phyloP scores from a whole-genome alignment of 2,888 invertebrate species.

The Adelphocoris suturalis region DNA sequence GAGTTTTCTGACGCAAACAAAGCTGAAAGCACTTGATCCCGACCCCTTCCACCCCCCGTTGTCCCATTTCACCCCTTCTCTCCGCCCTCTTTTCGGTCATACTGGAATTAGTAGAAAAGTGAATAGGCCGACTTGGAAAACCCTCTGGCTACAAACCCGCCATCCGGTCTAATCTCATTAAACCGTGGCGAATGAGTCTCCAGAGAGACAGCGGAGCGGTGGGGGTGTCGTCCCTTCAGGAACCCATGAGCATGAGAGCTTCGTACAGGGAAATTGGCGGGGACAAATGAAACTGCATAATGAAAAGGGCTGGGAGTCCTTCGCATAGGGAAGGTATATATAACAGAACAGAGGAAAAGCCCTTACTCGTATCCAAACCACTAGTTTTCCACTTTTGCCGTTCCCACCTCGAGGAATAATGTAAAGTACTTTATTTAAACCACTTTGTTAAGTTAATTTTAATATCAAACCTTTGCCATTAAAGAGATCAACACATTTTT shows the following conservation, averaged over 20 bases:
- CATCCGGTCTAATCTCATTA: conserved; percentile 58
- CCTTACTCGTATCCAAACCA: too few species aligned
- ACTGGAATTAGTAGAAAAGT: conserved; percentile 51
- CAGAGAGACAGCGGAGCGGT: background rate
- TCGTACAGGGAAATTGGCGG: conserved; percentile 42
- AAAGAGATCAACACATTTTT: too few species aligned
- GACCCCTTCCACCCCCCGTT: background rate
- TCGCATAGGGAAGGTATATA: background rate
- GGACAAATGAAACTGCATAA: conserved; percentile 64
- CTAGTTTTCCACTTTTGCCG: too few species aligned
- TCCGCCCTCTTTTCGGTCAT: conserved; percentile 32
- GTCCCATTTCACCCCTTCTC: background rate
- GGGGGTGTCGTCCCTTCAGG: background rate
- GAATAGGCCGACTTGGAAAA: conserved; percentile 52
- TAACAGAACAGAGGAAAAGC: too few species aligned
- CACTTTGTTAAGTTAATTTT: too few species aligned
- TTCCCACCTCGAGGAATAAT: too few species aligned
- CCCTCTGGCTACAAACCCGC: conserved; percentile 14
- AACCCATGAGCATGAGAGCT: background rate
- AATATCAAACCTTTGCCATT: too few species aligned
- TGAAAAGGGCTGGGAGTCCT: conserved; percentile 47
- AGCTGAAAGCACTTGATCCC: conserved; percentile 44
- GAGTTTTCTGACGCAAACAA: conserved; percentile 27
- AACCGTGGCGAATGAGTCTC: conserved; percentile 52
- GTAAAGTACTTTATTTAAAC: too few species aligned